A percentile compares a stretch with the other conserved stretches of the same genome.
Conservation (phyloP, 2,797 vertebrate genomes). For the Aselliscus stoliczkanus region DNA sequence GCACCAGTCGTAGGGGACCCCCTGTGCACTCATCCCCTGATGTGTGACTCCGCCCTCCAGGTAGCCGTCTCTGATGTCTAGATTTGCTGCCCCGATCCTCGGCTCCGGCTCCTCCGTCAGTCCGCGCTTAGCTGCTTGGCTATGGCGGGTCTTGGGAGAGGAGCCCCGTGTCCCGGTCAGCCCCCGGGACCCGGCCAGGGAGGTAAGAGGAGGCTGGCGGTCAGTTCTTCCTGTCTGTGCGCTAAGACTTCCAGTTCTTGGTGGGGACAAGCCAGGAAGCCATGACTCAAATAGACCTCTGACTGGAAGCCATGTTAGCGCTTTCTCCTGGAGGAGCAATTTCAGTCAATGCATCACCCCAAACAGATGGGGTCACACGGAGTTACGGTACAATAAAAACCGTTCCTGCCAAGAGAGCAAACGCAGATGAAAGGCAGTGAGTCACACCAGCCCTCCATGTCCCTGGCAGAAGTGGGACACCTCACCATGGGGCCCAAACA, state of each 20-base stretch:
- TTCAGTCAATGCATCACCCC: background rate
- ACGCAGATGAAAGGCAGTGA: background rate
- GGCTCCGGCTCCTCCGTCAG: rapidly evolving
- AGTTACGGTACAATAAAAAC: background rate
- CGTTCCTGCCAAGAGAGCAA: background rate
- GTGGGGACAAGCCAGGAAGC: background rate
- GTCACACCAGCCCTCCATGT: background rate
- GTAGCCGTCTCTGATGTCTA: rapidly evolving
- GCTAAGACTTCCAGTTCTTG: background rate
- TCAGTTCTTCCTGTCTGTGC: background rate
- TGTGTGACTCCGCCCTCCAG: rapidly evolving
- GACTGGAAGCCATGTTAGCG: background rate
- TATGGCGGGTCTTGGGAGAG: background rate
- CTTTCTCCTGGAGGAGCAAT: background rate
- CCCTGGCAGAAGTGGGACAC: background rate
- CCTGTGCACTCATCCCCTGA: too few species aligned
- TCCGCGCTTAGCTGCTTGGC: background rate
- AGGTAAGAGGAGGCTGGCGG: rapidly evolving
- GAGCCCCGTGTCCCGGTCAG: background rate
- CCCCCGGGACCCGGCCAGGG: rapidly evolving
- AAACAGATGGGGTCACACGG: rapidly evolving
- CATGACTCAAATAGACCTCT: background rate
- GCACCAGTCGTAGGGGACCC: rapidly evolving
- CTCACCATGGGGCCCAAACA: too few species aligned
- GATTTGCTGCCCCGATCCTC: background rate